phyloP scores from a whole-genome alignment of 2,888 invertebrate genomes.

The Lepidochitona cinerea region DNA sequence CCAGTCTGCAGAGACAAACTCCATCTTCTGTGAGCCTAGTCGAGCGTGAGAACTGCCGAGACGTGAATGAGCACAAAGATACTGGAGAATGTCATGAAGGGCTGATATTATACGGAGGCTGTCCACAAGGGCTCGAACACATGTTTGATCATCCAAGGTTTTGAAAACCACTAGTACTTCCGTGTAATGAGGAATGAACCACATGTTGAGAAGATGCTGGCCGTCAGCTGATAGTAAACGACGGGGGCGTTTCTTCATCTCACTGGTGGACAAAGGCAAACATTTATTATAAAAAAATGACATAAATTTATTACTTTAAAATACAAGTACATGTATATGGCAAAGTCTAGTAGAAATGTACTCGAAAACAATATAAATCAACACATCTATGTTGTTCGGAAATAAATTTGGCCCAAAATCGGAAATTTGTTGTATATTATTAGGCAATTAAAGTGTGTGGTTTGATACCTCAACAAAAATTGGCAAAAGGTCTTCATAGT shows the following conservation, averaged over 20 bases:
- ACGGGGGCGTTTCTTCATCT: conserved; percentile 60
- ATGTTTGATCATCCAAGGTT: conserved; percentile 53
- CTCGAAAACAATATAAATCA: too few relatives aligned
- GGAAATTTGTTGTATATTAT: too few relatives aligned
- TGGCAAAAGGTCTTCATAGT: too few relatives aligned
- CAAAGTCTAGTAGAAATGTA: too few relatives aligned
- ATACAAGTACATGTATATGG: too few relatives aligned
- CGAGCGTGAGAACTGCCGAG: conserved; percentile 63
- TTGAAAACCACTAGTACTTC: conserved; percentile 67
- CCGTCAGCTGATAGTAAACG: conserved; percentile 64
- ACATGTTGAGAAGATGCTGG: conserved; percentile 65
- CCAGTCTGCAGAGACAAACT: conserved; percentile 67
- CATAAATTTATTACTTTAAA: too few relatives aligned
- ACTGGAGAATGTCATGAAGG: conserved; percentile 69
- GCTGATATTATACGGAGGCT: conserved; percentile 58
- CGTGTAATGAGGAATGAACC: conserved; percentile 69
- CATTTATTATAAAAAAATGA: too few relatives aligned
- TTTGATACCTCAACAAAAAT: too few relatives aligned
- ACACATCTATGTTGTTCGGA: too few relatives aligned
- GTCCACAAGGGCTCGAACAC: conserved; percentile 52
- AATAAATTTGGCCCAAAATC: too few relatives aligned
- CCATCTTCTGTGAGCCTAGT: conserved; percentile 56
- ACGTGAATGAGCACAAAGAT: conserved; percentile 65
- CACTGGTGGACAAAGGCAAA: too few relatives aligned
- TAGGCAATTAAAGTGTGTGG: too few relatives aligned